Evolutionary conservation across 1,140 invertebrate genomes (phyloP), one percentile per base, ranked within the genome.

Genomic region (Bilobella aurantiaca): DNA sequence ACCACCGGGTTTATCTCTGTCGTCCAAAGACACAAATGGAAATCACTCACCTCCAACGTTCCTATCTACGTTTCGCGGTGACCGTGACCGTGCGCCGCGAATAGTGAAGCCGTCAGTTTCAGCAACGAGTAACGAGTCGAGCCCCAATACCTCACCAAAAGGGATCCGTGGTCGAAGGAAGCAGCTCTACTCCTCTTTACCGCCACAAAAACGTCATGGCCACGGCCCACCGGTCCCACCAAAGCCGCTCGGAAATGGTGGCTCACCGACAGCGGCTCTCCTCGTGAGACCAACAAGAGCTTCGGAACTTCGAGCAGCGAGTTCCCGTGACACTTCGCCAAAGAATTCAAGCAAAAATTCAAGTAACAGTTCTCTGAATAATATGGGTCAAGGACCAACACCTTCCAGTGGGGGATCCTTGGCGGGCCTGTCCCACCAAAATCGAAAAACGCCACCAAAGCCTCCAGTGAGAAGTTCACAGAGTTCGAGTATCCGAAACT

Each of bases 51-150:
- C 59, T 14, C 16, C 28, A 3, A 59, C 16, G 5, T 23, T n/a
- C n/a, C 46, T 62, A n/a, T 27, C 29, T 14, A 62, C 59, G 8
- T 62, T 62, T 23, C 37, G 28, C 23, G 34, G n/a, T 3, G 59
- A 62, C 14, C 5, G n/a, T 3, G 59, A 62, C 14, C 5, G 23
- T 18, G 21, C 59, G 37, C 23, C 59, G 3, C 29, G 29, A 12
- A 58, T 28, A 5, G 29, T 58, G 25, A 46, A 31, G 34, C 31
- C 25, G 59, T 29, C 14, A 3, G 16, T 62, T 18, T 37, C 59
- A 42, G 59, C 59, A 2, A 62, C 59, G n/a, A 62, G 59, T 28
- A 37, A 34, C 28, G 59, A 62, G 46, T 62, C 59, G 3, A 62
- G 59, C 28, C 59, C 59, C 29, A 62, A 14, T 14, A 5, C 29